A percentile compares a stretch with the other conserved stretches of the same genome.
These are phyloP conservation scores for Tetragonula carbonaria DNA, from an alignment of 2,888 invertebrate species.

Conservation along the genomic window DNA sequence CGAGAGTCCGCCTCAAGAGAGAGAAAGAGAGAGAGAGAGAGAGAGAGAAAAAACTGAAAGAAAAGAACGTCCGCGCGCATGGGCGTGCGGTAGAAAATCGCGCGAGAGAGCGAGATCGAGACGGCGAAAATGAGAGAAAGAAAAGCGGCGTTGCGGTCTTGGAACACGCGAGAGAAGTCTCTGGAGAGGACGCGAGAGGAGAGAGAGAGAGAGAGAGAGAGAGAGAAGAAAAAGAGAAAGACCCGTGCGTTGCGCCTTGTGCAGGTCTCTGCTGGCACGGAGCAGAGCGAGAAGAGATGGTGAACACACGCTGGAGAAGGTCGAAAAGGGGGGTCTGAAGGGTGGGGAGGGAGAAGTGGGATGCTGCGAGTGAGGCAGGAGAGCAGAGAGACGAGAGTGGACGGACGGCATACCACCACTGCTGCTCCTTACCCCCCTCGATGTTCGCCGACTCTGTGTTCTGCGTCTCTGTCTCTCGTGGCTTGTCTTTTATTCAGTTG, in stretches of 20 bases:
- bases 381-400: conserved; percentile 80
- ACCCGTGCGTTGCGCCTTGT: not conserved
- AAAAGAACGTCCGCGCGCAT: conserved; percentile 26
- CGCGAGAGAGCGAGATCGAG: conserved; percentile 34
- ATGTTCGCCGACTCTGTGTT: conserved; percentile 1
- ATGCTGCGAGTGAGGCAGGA: conserved; percentile 69
- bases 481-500: conserved; percentile 78
- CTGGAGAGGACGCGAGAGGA: not conserved
- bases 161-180: conserved; percentile 29
- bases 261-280: too few species aligned
- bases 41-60: too few species aligned
- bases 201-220: not conserved
- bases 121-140: conserved; percentile 44
- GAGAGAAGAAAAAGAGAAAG: conserved; percentile 13
- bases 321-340: not conserved
- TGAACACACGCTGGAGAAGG: conserved; percentile 8
- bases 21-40: too few species aligned
- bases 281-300: conserved; percentile 4
- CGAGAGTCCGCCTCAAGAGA: conserved; percentile 30
- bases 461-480: conserved; percentile 54
- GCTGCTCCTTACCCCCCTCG: conserved; percentile 40
- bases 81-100: conserved; percentile 49
- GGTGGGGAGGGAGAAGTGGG: conserved; percentile 60
- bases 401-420: conserved; percentile 83
- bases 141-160: conserved; percentile 18